A percentile compares a stretch with the other conserved stretches of the same genome.
Evolutionary conservation across 2,888 invertebrate species (phyloP).

Genomic region (Drosophila borborema): DNA sequence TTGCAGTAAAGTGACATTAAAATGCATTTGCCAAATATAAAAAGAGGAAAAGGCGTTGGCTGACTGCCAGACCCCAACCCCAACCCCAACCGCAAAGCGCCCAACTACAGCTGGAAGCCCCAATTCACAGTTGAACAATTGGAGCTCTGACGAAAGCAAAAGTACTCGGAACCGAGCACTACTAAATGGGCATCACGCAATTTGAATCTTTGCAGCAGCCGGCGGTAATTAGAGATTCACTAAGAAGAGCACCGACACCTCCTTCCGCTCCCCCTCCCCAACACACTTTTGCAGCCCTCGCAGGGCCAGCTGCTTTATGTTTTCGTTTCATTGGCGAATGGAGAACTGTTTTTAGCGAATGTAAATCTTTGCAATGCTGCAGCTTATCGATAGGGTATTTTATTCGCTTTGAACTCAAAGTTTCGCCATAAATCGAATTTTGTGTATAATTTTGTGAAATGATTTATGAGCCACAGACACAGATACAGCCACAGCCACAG

Average conservation of each 20-base stretch:
- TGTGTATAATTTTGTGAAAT: conserved; percentile 59
- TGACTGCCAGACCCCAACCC: conserved; percentile 42
- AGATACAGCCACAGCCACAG: neutral
- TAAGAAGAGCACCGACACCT: neutral
- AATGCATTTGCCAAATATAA: conserved; percentile 73
- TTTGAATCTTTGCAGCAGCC: conserved; percentile 52
- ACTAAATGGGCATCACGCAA: conserved; percentile 46
- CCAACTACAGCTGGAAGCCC: conserved; percentile 7
- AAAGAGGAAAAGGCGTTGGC: conserved; percentile 47
- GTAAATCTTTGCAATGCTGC: conserved; percentile 10
- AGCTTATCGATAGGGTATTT: conserved; percentile 27
- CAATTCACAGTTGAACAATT: conserved; percentile 36
- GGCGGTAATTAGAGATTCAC: conserved; percentile 61
- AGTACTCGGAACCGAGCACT: conserved; percentile 25
- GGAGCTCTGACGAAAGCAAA: conserved; percentile 54
- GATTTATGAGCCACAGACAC: conserved; percentile 46
- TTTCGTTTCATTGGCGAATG: conserved; percentile 12
- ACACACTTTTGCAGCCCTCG: no score
- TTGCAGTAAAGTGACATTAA: conserved; percentile 67
- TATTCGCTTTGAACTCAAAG: conserved; percentile 51
- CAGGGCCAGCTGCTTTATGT: conserved; percentile 35
- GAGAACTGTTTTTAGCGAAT: conserved; percentile 28
- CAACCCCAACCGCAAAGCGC: neutral
- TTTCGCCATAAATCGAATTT: conserved; percentile 41
- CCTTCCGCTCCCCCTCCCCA: neutral